phyloP scores from a whole-genome alignment of 2,888 invertebrate species.

The Nymphalis polychloros region DNA sequence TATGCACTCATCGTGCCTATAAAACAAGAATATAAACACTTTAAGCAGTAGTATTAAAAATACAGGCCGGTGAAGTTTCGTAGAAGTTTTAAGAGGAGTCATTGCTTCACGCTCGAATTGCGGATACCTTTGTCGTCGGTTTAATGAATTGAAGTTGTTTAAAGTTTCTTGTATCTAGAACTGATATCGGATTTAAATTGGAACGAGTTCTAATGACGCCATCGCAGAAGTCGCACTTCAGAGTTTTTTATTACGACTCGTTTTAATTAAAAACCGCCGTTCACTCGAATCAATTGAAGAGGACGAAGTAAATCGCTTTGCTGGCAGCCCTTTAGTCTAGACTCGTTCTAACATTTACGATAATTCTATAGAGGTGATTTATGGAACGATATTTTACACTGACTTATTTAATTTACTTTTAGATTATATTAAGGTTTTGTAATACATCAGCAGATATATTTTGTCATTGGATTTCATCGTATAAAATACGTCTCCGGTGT shows the following conservation, averaged over 20 bases:
- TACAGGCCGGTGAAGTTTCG: conserved; percentile 27
- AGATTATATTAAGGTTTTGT: background rate
- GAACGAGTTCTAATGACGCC: conserved; percentile 60
- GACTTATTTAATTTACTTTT: background rate
- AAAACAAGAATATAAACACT: background rate
- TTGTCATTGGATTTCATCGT: conserved; percentile 14
- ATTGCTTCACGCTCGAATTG: conserved; percentile 53
- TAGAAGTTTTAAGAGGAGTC: conserved; percentile 44
- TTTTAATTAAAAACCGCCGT: conserved; percentile 68
- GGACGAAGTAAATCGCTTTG: conserved; percentile 36
- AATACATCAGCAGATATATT: background rate
- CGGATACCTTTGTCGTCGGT: conserved; percentile 61
- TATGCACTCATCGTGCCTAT: too few relatives aligned
- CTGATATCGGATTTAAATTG: conserved; percentile 57
- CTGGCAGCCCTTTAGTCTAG: conserved; percentile 39
- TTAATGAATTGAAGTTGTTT: conserved; percentile 71
- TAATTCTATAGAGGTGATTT: conserved; percentile 10
- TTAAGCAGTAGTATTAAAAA: background rate
- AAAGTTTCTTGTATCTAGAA: conserved; percentile 64
- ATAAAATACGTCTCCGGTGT: conserved; percentile 18
- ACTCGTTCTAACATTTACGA: conserved; percentile 11
- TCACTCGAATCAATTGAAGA: conserved; percentile 41
- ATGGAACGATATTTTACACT: background rate
- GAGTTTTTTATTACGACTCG: conserved; percentile 60
- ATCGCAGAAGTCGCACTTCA: conserved; percentile 48